phyloP scores from a whole-genome alignment of 1,140 invertebrate genomes.

The Neodiprion pinetum region DNA sequence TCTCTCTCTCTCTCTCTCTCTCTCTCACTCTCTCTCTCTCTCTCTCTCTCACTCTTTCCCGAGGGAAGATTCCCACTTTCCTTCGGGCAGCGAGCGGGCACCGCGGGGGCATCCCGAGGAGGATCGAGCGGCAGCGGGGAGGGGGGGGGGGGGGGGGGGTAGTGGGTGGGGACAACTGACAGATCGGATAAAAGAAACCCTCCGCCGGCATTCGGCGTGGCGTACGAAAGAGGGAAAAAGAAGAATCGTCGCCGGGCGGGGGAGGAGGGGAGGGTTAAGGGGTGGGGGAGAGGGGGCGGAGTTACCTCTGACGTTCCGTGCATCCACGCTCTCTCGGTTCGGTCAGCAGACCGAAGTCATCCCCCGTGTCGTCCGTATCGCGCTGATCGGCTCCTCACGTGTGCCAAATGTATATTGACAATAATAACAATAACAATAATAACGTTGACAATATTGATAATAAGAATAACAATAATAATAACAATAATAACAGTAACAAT shows the following conservation, averaged over 20 bases:
- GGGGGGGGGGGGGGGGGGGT: not conserved
- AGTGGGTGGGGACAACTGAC: slow-evolving; percentile 29
- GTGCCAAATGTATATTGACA: too few species aligned
- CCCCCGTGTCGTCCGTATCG: not conserved
- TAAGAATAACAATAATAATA: too few species aligned
- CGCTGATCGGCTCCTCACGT: not conserved
- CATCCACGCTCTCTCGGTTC: not conserved
- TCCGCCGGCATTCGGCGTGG: slow-evolving; percentile 24
- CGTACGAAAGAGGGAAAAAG: slow-evolving; percentile 16
- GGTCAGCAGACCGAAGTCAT: not conserved
- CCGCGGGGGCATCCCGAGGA: not conserved
- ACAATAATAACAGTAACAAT: too few species aligned
- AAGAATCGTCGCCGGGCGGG: not conserved
- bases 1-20: slow-evolving; percentile 14
- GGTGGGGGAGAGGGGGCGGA: slow-evolving; percentile 20
- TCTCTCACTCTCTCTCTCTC: slow-evolving; percentile 6
- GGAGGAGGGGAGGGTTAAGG: not conserved
- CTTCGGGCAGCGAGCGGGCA: not conserved
- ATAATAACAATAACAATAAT: too few species aligned
- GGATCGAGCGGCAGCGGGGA: not conserved
- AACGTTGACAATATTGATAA: too few species aligned
- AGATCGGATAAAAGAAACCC: slow-evolving; percentile 32
- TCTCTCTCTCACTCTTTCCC: not conserved
- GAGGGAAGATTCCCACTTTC: slow-evolving; percentile 11
- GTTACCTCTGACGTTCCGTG: slow-evolving; percentile 6